Evolutionary conservation across 2,888 invertebrate genomes (phyloP), one percentile per base, ranked within the genome.

Genomic region (Nemoura dubitans): DNA sequence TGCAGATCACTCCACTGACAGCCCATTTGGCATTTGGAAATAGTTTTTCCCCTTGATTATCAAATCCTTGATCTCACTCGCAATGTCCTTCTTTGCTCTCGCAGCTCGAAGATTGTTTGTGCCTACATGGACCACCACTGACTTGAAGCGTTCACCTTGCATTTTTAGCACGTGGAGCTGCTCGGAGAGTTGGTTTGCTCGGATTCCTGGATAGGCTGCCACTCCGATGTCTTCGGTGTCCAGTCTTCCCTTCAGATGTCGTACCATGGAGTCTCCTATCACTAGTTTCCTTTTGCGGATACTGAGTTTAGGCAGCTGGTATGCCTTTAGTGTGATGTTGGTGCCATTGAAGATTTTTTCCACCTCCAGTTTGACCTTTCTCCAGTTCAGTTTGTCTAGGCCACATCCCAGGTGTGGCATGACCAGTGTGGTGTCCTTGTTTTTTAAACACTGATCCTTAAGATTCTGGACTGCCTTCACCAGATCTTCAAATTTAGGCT

Each of bases 371-470:
- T 82, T 82, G 36, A 92, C 92, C 77, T 90, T 89, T 2, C 88
- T 87, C 92, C 92, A 92, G 29, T 90, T 86, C n/a, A 92, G 90
- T 59, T 89, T 87, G 89, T 92, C 92, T 28, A 92, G 89, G 14
- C 92, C 92, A 89, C 92, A 92, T 16, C 92, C 92, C 87, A 92
- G 91, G 81, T 88, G 88, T 3, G 92, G 92, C 91, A 92, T 92
- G 59, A 91, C 90, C 36, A 92, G 43, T 3, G 88, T 87, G 21
- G 82, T 88, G 5, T 92, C 91, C 76, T 89, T 87, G 87, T 91
- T 88, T 86, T 89, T 87, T 28, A 89, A 83, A 87, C 90, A 90
- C 87, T 91, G 91, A n/a, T 89, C 86, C 87, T 89, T 90, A 90
- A 92, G 90, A 3, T 89, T 89, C 30, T 87, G 43, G 84, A 92